Conservation (phyloP, 1,140 invertebrate genomes). For the Teleopsis dalmanni region DNA sequence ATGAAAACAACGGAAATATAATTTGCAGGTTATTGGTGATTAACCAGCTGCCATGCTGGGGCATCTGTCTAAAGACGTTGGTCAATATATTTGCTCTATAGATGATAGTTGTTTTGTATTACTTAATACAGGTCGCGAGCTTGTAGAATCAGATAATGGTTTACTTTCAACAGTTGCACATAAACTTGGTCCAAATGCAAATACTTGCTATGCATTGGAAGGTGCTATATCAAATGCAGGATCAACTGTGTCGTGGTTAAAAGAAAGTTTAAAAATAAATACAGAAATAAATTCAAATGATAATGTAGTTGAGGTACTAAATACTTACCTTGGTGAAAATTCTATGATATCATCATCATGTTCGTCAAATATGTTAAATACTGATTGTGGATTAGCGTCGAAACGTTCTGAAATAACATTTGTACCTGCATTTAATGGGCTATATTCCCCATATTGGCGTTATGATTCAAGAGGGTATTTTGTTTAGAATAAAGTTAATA, state of each 20-base stretch:
- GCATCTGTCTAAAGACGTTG: constrained; percentile 79
- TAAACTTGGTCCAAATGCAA: constrained; percentile 71
- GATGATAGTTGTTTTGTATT: constrained; percentile 94
- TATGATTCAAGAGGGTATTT: constrained; percentile 77
- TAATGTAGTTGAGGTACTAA: constrained; percentile 35
- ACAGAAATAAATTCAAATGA: constrained; percentile 60
- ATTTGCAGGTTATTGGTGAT: constrained; percentile 82
- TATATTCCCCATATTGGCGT: constrained; percentile 93
- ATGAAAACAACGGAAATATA: too few species aligned
- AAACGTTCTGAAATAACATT: constrained; percentile 71
- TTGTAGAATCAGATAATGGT: constrained; percentile 77
- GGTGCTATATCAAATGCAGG: constrained; percentile 93
- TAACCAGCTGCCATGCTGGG: constrained; percentile 89
- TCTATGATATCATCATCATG: constrained; percentile 42
- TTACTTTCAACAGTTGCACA: constrained; percentile 90
- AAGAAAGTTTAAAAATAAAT: constrained; percentile 72
- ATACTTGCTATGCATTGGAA: constrained; percentile 80
- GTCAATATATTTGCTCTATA: constrained; percentile 89
- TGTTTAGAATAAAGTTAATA: neutral
- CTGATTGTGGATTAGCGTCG: constrained; percentile 32
- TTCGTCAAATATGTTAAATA: constrained; percentile 37
- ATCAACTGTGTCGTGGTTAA: constrained; percentile 58
- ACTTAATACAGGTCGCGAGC: constrained; percentile 80
- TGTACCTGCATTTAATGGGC: constrained; percentile 87
- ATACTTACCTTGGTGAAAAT: constrained; percentile 36